A percentile compares a stretch with the other conserved stretches of the same genome.
Evolutionary conservation across 2,113 vertebrate genomes (phyloP).

Genomic region (Entelurus aequoreus): DNA sequence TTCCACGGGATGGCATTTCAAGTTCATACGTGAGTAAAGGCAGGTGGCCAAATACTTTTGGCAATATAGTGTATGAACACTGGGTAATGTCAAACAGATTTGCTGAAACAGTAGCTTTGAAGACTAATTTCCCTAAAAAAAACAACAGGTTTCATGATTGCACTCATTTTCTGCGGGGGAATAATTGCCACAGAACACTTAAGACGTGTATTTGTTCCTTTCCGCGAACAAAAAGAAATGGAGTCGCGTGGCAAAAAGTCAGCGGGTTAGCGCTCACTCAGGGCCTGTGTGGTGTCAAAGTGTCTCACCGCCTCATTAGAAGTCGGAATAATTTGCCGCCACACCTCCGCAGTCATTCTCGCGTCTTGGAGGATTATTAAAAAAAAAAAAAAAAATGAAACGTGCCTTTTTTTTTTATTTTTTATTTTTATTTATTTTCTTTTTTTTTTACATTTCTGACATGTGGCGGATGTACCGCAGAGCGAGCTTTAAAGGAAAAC

Average conservation of each 20-base stretch:
- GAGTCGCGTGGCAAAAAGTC: conserved; percentile 32
- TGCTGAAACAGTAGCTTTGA: too few relatives aligned
- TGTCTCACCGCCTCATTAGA: conserved; percentile 40
- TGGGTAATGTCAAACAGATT: too few relatives aligned
- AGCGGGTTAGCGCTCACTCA: conserved; percentile 55
- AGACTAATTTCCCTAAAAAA: conserved; percentile 29
- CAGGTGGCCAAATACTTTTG: too few relatives aligned
- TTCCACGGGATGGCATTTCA: too few relatives aligned
- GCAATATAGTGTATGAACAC: too few relatives aligned
- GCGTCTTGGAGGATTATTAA: neutral
- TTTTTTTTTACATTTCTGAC: neutral
- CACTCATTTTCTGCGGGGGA: conserved; percentile 48
- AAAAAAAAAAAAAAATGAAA: too few relatives aligned
- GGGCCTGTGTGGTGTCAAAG: conserved; percentile 38
- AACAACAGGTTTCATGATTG: conserved; percentile 44
- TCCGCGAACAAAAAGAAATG: conserved; percentile 43
- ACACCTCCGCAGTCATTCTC: conserved; percentile 17
- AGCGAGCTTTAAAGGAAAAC: neutral
- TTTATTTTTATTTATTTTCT: too few relatives aligned
- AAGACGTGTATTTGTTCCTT: conserved; percentile 55
- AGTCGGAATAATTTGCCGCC: conserved; percentile 34
- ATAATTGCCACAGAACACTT: conserved; percentile 50
- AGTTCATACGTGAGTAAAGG: too few relatives aligned
- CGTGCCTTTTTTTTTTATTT: conserved; percentile 2
- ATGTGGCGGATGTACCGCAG: neutral